Conservation (phyloP, 2,797 vertebrate genomes). For the Falco rusticolus region DNA sequence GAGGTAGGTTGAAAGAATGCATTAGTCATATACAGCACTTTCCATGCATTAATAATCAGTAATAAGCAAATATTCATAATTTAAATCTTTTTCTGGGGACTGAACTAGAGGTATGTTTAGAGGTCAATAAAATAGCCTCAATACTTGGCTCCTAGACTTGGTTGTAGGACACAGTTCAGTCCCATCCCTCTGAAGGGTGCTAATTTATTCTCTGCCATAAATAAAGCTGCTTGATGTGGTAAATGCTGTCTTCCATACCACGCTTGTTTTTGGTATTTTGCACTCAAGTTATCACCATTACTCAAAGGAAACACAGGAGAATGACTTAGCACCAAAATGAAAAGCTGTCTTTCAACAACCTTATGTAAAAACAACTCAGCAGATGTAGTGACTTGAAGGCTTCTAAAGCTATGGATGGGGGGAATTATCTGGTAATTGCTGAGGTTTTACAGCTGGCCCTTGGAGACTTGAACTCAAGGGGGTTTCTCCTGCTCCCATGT, state of each 20-base stretch:
- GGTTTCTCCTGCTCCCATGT: background rate
- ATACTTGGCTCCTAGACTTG: background rate
- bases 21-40: constrained; percentile 45
- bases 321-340: background rate
- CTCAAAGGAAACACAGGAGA: background rate
- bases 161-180: background rate
- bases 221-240: background rate
- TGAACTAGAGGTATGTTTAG: background rate
- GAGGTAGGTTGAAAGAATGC: constrained; percentile 19
- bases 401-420: background rate
- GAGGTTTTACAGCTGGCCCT: background rate
- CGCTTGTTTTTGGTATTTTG: background rate
- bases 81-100: background rate
- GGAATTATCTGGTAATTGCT: background rate
- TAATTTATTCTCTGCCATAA: background rate
- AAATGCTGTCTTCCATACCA: background rate
- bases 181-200: background rate
- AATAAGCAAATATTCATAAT: constrained; percentile 53
- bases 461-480: background rate
- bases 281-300: background rate
- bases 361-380: background rate
- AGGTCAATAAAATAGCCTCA: background rate
- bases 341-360: background rate
- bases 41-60: constrained; percentile 57
- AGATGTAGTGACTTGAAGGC: background rate